Evolutionary conservation across 2,113 vertebrate species (phyloP).

Genomic region (Etheostoma cragini): DNA sequence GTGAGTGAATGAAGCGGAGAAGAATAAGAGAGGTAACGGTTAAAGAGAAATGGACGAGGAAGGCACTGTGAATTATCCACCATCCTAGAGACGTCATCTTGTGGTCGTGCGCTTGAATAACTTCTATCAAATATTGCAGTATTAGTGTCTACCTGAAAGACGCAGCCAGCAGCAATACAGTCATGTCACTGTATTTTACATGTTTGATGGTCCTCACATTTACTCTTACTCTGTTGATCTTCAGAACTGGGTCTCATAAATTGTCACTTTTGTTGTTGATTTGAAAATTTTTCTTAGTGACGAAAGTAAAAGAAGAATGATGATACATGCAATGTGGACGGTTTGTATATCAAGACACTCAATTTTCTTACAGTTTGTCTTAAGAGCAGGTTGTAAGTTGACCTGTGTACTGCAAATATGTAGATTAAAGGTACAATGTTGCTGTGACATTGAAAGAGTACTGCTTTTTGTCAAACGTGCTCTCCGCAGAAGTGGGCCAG

Average conservation of each 20-base stretch:
- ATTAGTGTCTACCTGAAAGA: slow-evolving; percentile 43
- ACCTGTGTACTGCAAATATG: slow-evolving; percentile 23
- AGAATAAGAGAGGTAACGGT: slow-evolving; percentile 17
- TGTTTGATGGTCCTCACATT: slow-evolving; percentile 35
- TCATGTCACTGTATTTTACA: slow-evolving; percentile 33
- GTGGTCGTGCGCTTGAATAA: slow-evolving; percentile 28
- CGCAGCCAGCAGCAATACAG: slow-evolving; percentile 28
- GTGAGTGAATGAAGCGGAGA: slow-evolving; percentile 58
- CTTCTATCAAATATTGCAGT: slow-evolving; percentile 41
- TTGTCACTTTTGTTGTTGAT: slow-evolving; percentile 26
- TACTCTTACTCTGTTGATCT: slow-evolving; percentile 31
- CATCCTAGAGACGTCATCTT: slow-evolving; percentile 27
- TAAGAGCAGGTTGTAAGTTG: slow-evolving; percentile 19
- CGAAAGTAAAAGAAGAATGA: slow-evolving; percentile 42
- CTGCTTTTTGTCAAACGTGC: slow-evolving; percentile 45
- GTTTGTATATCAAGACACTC: slow-evolving; percentile 34
- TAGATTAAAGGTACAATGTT: slow-evolving; percentile 63
- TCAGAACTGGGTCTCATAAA: slow-evolving; percentile 18
- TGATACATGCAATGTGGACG: slow-evolving; percentile 16
- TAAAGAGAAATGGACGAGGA: slow-evolving; percentile 36
- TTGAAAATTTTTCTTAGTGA: slow-evolving; percentile 37
- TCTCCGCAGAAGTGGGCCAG: slow-evolving; percentile 12
- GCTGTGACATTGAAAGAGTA: slow-evolving; percentile 36
- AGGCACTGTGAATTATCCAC: slow-evolving; percentile 63
- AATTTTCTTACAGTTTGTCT: slow-evolving; percentile 30